Evolutionary conservation across 2,113 vertebrate species (phyloP).

Genomic region (Gracilinanus agilis): DNA sequence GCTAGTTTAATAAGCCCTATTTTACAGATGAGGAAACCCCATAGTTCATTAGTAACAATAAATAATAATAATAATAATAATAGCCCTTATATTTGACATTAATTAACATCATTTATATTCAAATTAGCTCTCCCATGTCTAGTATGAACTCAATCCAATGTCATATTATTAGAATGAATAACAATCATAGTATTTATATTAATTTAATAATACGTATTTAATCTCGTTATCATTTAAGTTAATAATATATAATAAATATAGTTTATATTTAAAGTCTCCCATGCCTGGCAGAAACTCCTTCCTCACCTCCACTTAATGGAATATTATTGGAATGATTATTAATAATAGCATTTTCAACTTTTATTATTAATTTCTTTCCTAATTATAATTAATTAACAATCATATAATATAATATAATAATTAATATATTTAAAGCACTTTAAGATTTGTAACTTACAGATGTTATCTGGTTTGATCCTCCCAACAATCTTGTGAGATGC

Average conservation of each 20-base stretch:
- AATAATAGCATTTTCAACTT: background rate
- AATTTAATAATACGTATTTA: background rate
- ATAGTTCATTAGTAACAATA: background rate
- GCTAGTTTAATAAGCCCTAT: background rate
- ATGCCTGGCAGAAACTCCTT: background rate
- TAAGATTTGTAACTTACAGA: background rate
- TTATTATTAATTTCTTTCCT: too few species aligned
- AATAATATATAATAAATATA: background rate
- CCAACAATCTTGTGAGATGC: background rate
- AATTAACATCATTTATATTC: background rate
- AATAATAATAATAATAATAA: too few species aligned
- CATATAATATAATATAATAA: too few species aligned
- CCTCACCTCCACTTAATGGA: background rate
- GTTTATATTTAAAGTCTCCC: background rate
- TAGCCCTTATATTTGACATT: too few species aligned
- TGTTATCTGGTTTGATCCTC: background rate
- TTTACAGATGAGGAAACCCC: background rate
- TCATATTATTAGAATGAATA: background rate
- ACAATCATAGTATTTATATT: background rate
- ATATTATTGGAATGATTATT: background rate
- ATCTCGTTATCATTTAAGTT: background rate
- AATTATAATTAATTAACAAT: too few species aligned
- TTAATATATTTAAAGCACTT: background rate
- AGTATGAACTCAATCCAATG: background rate
- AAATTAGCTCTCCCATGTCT: background rate